Evolutionary conservation across 2,113 vertebrate genomes (phyloP).

Genomic region (Macquaria ambigua): DNA sequence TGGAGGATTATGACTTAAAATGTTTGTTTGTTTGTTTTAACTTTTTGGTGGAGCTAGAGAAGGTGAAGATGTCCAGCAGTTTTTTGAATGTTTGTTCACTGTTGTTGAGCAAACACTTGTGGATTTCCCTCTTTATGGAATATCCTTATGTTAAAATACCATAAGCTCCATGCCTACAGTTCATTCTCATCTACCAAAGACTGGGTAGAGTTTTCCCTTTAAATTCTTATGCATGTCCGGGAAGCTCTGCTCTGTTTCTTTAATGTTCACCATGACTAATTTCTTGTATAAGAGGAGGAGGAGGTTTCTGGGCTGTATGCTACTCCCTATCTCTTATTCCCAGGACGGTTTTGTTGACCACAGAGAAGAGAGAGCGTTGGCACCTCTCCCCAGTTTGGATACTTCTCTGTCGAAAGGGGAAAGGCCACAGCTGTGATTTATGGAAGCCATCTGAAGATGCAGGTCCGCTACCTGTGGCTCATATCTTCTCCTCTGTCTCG

Average conservation of each 20-base stretch:
- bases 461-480: constrained; percentile 80
- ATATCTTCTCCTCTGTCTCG: constrained; percentile 81
- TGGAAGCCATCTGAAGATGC: constrained; percentile 75
- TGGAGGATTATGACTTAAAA: neutral
- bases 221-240: too few relatives aligned
- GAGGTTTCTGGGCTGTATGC: neutral
- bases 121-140: neutral
- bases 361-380: constrained; percentile 10
- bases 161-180: neutral
- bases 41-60: neutral
- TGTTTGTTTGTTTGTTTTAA: neutral
- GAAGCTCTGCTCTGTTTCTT: neutral
- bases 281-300: neutral
- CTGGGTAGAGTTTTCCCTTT: neutral
- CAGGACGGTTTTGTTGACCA: constrained; percentile 24
- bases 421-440: constrained; percentile 82
- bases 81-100: neutral
- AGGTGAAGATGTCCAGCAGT: neutral
- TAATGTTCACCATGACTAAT: neutral
- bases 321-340: constrained; percentile 10
- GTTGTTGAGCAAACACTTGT: neutral
- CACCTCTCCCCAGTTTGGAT: constrained; percentile 21
- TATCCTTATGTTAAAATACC: neutral
- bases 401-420: constrained; percentile 75
- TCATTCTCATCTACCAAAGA: neutral